Base-by-base conservation (phyloP, 92 coral and sea anemone genomes). In the Phenganax stokvisi region DNA sequence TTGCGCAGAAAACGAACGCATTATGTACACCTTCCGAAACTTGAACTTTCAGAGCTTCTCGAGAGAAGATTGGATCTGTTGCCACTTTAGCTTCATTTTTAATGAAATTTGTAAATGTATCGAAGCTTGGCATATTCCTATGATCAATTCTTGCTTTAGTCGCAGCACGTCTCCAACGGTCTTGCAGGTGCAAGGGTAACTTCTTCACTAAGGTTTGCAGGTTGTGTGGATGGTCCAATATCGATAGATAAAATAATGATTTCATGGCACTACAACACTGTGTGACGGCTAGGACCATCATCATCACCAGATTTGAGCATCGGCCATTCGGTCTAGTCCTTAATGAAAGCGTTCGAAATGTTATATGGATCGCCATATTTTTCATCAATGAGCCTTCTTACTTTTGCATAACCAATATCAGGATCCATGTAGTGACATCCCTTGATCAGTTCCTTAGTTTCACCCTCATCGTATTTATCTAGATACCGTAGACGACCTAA, bases 321-420 rank as follows among this genome's bases (percentile, higher is more conserved):
- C 7, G 86, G 88, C 88, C 86, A 85, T 12, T 84, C 88, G 16
- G 71, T 74, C 1, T 84, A 70, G 57, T 56, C 76, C 75, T 80
- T 84, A 0, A 87, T 51, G 71, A 84, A 79, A 1, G 85, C 87
- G 20, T 84, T 84, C 10, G 87, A 84, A 10, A 84, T 66, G 66
- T 31, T 76, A 72, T 87, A 85, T 0, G 90, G 88, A 53, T 88
- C 88, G 16, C 88, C 90, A 71, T 88, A 88, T 74, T 75, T 84
- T 12, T 84, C 82, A 7, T 74, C 62, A 7, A 88, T 27, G 47
- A 85, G 81, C 77, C 63, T 88, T 55, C 66, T 87, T 5, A 86
- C 85, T 65, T 75, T 56, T 9, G 59, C 44, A 69, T 89, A 89
- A 1, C 89, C 91, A 4, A 37, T 67, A 10, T 67, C 51, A 7